phyloP scores from a whole-genome alignment of 2,797 vertebrate species.

The Pipistrellus nathusii region DNA sequence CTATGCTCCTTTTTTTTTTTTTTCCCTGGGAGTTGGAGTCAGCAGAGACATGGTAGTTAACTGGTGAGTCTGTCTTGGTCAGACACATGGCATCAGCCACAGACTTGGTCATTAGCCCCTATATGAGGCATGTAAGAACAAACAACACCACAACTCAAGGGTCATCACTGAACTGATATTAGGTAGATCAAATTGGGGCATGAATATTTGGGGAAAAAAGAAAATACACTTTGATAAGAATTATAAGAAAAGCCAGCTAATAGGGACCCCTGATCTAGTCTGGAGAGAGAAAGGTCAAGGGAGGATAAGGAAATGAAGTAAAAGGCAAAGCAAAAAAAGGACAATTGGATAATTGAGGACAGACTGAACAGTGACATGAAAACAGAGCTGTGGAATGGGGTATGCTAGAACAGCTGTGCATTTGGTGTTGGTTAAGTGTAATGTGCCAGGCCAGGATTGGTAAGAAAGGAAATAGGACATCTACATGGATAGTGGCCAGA shows the following conservation, averaged over 20 bases:
- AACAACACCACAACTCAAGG: not conserved
- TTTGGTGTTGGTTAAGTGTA: not conserved
- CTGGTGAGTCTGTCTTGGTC: not conserved
- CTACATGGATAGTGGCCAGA: not conserved
- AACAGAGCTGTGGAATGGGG: not conserved
- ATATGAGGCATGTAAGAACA: not conserved
- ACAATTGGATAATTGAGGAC: not conserved
- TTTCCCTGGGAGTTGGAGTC: not conserved
- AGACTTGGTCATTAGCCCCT: not conserved
- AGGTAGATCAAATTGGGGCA: not conserved
- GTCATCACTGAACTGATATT: not conserved
- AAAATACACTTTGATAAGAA: slow-evolving; percentile 40
- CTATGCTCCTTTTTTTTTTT: not conserved
- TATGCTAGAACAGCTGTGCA: slow-evolving; percentile 8
- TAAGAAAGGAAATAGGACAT: slow-evolving; percentile 23
- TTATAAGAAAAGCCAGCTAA: not conserved
- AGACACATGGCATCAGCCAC: not conserved
- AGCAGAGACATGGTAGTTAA: not conserved
- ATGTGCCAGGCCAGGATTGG: not conserved
- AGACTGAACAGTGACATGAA: not conserved
- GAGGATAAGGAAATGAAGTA: not conserved
- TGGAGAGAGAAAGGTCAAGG: not conserved
- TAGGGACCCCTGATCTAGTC: not conserved
- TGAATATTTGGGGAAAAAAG: not conserved
- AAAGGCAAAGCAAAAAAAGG: not conserved